Base-by-base conservation (phyloP, 1,140 invertebrate species). In the Drosophila insularis region DNA sequence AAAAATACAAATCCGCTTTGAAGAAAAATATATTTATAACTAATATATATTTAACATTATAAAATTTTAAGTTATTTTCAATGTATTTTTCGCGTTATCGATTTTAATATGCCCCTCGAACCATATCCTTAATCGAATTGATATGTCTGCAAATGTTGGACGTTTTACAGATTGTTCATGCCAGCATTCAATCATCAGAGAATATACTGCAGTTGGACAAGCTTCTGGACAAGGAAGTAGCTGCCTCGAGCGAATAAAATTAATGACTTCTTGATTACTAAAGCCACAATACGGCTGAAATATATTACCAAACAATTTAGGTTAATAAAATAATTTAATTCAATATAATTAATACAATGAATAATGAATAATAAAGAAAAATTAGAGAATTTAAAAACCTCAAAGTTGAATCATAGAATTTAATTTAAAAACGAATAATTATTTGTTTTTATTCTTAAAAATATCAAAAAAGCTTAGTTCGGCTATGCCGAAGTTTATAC, bases 151-250 rank as follows among this genome's bases (percentile, higher is more conserved):
- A 92, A 99, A 99, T 64, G 96, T 95, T 0, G 99, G 98, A 80
- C 99, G 93, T 40, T 98, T 93, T 54, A 96, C 95, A 0, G 98
- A 96, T 65, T 96, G 95, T 91, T 99, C 98, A 78, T 98, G 96
- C 98, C 98, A 99, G 81, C 98, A 99, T 92, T 99, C 98, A 37
- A 98, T 96, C 98, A 99, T 99, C 39, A 99, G 93, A 1, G 95
- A 95, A 91, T 98, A 99, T 78, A 99, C 96, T 68, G 96, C 94
- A 4, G 96, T 94, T 0, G 98, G 98, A 91, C 98, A 99, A 50
- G 96, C 96, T 67, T 98, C 96, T 0, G 98, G 98, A 90, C 97
- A 97, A 0, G 97, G 96, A 32, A 99, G 93, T n/a, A 99, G 93
- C 91, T 99, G 98, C 13, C 98, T 95, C 1, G 96, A 96, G 2